Evolutionary conservation across 2,888 invertebrate genomes (phyloP).

Genomic region (Pegoplata infirma): DNA sequence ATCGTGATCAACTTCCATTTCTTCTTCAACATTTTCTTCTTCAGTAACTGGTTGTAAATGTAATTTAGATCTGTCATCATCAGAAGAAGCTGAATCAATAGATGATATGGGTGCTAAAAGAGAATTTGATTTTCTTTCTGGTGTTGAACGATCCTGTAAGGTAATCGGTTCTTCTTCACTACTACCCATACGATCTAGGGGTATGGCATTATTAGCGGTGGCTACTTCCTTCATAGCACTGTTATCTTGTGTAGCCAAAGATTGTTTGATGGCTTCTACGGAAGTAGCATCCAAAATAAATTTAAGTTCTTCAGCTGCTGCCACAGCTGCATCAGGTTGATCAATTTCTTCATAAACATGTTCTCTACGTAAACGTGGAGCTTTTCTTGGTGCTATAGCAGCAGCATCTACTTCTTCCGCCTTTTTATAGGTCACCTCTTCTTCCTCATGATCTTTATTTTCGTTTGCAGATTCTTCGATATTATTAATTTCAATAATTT

Average conservation of each 20-base stretch:
- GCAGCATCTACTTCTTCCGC: slow-evolving; percentile 19
- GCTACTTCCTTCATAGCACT: slow-evolving; percentile 80
- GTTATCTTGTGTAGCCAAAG: slow-evolving; percentile 75
- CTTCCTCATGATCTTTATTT: slow-evolving; percentile 62
- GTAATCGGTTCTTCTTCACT: slow-evolving; percentile 75
- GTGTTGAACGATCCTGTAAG: slow-evolving; percentile 48
- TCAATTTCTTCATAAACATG: slow-evolving; percentile 84
- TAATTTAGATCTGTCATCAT: slow-evolving; percentile 74
- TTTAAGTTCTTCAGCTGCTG: slow-evolving; percentile 64
- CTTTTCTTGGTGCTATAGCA: slow-evolving; percentile 71
- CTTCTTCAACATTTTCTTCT: slow-evolving; percentile 74
- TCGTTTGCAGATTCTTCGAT: slow-evolving; percentile 12
- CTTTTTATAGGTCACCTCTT: slow-evolving; percentile 44
- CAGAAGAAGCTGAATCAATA: slow-evolving; percentile 77
- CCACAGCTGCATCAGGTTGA: slow-evolving; percentile 58
- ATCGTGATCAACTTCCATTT: slow-evolving; percentile 38
- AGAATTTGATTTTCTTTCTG: slow-evolving; percentile 48
- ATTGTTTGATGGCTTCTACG: slow-evolving; percentile 74
- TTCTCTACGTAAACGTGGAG: slow-evolving; percentile 80
- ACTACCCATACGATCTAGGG: slow-evolving; percentile 77
- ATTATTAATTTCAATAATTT: slow-evolving; percentile 74
- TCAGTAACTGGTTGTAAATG: slow-evolving; percentile 74
- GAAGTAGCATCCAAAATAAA: slow-evolving; percentile 70
- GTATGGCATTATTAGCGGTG: slow-evolving; percentile 72
- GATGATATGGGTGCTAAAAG: slow-evolving; percentile 76